Conservation (phyloP, 2,797 vertebrate genomes). For the Anguilla marmorata region DNA sequence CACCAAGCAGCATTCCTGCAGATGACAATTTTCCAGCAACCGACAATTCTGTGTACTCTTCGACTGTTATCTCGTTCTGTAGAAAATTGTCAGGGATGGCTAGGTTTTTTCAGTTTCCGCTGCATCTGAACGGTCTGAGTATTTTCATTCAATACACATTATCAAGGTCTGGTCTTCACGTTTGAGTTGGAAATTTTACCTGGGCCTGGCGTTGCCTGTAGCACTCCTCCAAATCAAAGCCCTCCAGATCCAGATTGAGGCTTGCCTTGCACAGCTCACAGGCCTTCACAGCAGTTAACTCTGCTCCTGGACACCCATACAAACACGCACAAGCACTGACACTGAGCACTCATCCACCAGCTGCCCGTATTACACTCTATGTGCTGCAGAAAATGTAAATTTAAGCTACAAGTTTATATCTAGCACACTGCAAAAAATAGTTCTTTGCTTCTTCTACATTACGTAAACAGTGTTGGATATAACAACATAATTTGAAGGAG, state of each 20-base stretch:
- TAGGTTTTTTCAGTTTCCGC: too few relatives aligned
- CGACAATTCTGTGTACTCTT: too few relatives aligned
- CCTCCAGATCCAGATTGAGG: slow-evolving; percentile 75
- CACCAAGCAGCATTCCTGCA: too few relatives aligned
- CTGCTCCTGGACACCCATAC: slow-evolving; percentile 62
- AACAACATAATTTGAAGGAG: too few relatives aligned
- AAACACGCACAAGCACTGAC: neutral
- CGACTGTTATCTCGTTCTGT: too few relatives aligned
- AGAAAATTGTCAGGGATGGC: too few relatives aligned
- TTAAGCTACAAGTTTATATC: neutral
- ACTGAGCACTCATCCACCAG: neutral
- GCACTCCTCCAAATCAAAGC: slow-evolving; percentile 79
- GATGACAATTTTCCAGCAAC: too few relatives aligned
- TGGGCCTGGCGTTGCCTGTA: slow-evolving; percentile 62
- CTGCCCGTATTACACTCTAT: neutral
- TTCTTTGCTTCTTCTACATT: neutral
- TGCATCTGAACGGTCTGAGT: too few relatives aligned
- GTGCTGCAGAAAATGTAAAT: neutral
- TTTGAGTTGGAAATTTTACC: neutral
- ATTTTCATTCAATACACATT: too few relatives aligned
- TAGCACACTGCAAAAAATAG: neutral
- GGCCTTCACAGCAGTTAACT: slow-evolving; percentile 74
- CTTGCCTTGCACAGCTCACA: slow-evolving; percentile 81
- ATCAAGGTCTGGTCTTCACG: neutral
- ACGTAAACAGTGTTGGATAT: too few relatives aligned